Percentiles rank a stretch among this genome's conserved stretches.
Evolutionary conservation across 2,113 vertebrate genomes (phyloP).

Genomic region (Oreotrochilus melanogaster): DNA sequence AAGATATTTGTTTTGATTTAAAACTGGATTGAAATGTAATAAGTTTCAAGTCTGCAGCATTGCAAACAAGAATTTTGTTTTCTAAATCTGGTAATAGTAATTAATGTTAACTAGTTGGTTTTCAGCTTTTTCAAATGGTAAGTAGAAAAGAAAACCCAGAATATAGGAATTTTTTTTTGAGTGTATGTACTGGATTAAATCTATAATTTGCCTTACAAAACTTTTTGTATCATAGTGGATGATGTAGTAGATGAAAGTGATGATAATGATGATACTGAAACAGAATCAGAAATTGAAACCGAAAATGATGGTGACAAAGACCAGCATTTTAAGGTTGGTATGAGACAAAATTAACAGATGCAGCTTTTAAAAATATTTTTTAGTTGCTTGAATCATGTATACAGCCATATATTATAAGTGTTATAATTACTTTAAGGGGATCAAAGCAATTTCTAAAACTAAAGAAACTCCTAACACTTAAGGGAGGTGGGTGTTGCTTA

Average conservation of each 20-base stretch:
- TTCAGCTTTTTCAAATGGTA: background rate
- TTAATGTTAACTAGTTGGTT: background rate
- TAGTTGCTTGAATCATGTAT: background rate
- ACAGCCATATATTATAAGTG: background rate
- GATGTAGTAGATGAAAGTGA: constrained; percentile 97
- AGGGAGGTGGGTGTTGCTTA: background rate
- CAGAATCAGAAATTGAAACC: constrained; percentile 88
- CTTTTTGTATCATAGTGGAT: constrained; percentile 86
- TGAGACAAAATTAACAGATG: background rate
- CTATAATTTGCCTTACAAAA: constrained; percentile 53
- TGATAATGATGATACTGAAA: constrained; percentile 91
- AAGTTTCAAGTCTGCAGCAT: background rate
- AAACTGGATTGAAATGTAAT: background rate
- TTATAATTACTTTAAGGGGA: background rate
- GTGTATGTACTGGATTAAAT: constrained; percentile 29
- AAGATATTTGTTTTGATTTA: background rate
- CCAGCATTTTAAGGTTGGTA: constrained; percentile 80
- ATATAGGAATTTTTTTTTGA: background rate
- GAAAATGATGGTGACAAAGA: constrained; percentile 93
- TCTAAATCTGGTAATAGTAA: background rate
- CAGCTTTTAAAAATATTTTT: background rate
- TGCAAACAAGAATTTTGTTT: background rate
- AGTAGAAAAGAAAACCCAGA: background rate
- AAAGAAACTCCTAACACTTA: background rate
- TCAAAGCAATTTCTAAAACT: background rate